Evolutionary conservation across 2,888 invertebrate genomes (phyloP), one percentile per base, ranked within the genome.

Genomic region (Dioctria linearis): DNA sequence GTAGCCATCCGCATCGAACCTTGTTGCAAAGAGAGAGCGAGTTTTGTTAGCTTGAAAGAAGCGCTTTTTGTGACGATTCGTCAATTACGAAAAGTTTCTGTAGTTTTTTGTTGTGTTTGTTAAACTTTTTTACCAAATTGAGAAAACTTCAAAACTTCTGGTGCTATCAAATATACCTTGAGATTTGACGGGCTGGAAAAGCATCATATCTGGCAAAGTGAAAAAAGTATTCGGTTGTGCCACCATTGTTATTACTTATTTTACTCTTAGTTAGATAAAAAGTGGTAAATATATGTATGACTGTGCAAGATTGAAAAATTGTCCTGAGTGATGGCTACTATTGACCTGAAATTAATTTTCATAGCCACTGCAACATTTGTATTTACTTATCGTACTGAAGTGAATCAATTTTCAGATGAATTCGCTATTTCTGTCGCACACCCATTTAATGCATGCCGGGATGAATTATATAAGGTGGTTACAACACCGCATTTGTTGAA

Each of bases 261-360:
- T 43, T 13, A 25, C 66, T 43, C n/a, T 66, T 66, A 13, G 66
- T 66, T 66, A 13, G 66, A 8, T 11, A 25, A 63, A 9, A 42
- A 69, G 69, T 69, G 69, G 49, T 51, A 69, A 69, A 69, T 25
- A 25, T 25, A 25, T 25, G 2, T 25, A 25, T 25, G 25, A 25
- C 49, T 69, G 49, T 69, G 69, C 37, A 25, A 69, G 49, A 51
- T 49, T 49, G n/a, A n/a, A 8, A 54, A 69, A 51, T 43, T 69
- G 37, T 67, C 67, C 46, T 43, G 67, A 49, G 49, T 25, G 69
- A 69, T 69, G 69, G 69, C 69, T 46, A n/a, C n/a, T 11, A 11
- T 51, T 51, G 69, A 69, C 6, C 69, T n/a, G 51, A 69, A 69
- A 51, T 69, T 69, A 51, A 69, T 69, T 69, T 69, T 69, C 51